phyloP scores from a whole-genome alignment of 1,140 invertebrate genomes.

The Odontomachus brunneus region DNA sequence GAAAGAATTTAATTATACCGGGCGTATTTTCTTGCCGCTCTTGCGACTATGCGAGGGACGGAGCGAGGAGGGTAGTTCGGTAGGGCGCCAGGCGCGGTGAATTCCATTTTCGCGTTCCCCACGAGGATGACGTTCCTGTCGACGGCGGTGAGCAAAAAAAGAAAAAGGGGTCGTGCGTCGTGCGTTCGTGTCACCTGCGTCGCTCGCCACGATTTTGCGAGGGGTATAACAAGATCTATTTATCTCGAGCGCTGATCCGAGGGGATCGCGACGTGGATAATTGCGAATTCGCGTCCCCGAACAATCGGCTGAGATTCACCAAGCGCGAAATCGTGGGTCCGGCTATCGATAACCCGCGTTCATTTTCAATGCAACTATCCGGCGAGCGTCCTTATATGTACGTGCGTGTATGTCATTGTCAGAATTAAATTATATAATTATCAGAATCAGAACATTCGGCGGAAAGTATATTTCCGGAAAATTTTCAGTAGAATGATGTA shows the following conservation, averaged over 20 bases:
- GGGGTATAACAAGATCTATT: conserved; percentile 60
- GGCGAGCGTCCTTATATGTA: neutral
- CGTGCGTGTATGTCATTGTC: conserved; percentile 6
- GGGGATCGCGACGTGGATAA: conserved; percentile 38
- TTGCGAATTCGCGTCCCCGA: conserved; percentile 46
- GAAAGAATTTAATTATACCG: conserved; percentile 63
- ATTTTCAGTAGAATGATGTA: no score
- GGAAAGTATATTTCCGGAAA: no score
- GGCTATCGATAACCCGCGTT: conserved; percentile 40
- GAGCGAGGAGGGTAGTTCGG: conserved; percentile 13
- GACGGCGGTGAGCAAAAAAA: conserved; percentile 40
- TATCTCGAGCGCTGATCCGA: conserved; percentile 15
- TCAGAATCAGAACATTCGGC: no score
- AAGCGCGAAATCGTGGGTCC: conserved; percentile 41
- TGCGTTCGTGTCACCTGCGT: conserved; percentile 54
- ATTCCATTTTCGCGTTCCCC: conserved; percentile 61
- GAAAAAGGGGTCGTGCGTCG: conserved; percentile 11
- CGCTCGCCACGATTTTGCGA: conserved; percentile 49
- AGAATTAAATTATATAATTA: neutral
- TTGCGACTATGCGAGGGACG: conserved; percentile 30
- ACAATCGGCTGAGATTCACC: conserved; percentile 40
- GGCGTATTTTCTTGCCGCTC: conserved; percentile 55
- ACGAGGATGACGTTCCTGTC: conserved; percentile 47
- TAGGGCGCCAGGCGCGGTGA: conserved; percentile 49
- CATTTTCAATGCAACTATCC: conserved; percentile 22